Percentiles rank a stretch among this genome's conserved stretches.
phyloP scores from a whole-genome alignment of 2,888 invertebrate species.

The Epirrhoe tristata region DNA sequence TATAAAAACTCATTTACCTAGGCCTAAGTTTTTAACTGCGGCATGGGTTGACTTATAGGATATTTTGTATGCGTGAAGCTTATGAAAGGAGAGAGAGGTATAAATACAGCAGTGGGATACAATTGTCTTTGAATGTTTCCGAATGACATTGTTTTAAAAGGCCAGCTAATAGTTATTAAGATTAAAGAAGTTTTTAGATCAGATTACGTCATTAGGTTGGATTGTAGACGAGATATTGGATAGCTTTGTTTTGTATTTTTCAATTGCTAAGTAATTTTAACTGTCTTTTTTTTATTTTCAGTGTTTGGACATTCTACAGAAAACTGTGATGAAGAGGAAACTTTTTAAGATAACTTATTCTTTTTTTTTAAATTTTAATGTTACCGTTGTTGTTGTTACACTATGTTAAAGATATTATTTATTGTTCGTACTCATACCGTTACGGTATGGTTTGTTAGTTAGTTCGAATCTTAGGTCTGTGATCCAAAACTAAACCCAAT shows the following conservation, averaged over 20 bases:
- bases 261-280: neutral
- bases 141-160: too few species aligned
- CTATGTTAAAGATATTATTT: constrained; percentile 73
- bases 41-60: too few species aligned
- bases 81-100: too few species aligned
- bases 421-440: constrained; percentile 68
- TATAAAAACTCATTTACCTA: too few species aligned
- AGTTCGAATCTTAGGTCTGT: constrained; percentile 4
- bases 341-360: constrained; percentile 86
- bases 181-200: too few species aligned
- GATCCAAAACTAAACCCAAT: constrained; percentile 4
- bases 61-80: too few species aligned
- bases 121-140: too few species aligned
- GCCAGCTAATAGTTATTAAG: too few species aligned
- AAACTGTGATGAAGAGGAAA: constrained; percentile 94
- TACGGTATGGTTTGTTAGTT: constrained; percentile 60
- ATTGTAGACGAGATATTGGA: too few species aligned
- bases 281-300: constrained; percentile 73
- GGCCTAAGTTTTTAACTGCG: too few species aligned
- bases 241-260: neutral
- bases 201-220: too few species aligned
- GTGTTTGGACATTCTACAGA: constrained; percentile 95
- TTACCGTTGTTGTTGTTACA: constrained; percentile 82
- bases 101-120: too few species aligned
- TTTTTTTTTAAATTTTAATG: constrained; percentile 72